Percentiles rank a stretch among this genome's conserved stretches.
Conservation (phyloP, 2,888 invertebrate genomes). For the Hylaea fasciaria region DNA sequence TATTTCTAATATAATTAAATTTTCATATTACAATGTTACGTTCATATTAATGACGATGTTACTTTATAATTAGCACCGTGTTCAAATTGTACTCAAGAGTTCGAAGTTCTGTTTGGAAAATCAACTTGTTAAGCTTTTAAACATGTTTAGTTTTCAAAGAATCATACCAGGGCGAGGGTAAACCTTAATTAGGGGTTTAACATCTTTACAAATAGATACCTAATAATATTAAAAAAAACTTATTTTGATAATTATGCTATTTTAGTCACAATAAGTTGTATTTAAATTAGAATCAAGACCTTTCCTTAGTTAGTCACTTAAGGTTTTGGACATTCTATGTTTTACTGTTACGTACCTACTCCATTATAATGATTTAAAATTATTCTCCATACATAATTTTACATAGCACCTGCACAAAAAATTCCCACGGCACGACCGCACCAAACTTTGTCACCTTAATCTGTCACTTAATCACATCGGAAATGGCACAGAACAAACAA, state of each 20-base stretch:
- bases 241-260: too few relatives aligned
- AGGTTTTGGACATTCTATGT: too few relatives aligned
- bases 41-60: conserved; percentile 20
- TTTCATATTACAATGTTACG: conserved; percentile 36
- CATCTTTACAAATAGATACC: conserved; percentile 6
- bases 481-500: conserved; percentile 72
- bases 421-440: conserved; percentile 21
- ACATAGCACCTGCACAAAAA: conserved; percentile 5
- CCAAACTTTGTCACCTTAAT: conserved; percentile 54
- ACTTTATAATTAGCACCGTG: conserved; percentile 29
- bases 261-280: too few relatives aligned
- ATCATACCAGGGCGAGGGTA: conserved; percentile 19
- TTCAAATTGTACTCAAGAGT: conserved; percentile 29
- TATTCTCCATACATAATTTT: background rate
- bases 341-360: background rate
- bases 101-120: conserved; percentile 29
- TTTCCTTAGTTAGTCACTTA: too few relatives aligned
- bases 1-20: conserved; percentile 45
- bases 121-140: conserved; percentile 31
- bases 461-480: conserved; percentile 71
- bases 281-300: too few relatives aligned
- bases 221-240: too few relatives aligned
- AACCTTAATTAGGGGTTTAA: conserved; percentile 24
- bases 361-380: background rate
- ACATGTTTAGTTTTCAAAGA: conserved; percentile 24